Conservation (phyloP, 2,113 vertebrate species). For the Archilochus colubris region DNA sequence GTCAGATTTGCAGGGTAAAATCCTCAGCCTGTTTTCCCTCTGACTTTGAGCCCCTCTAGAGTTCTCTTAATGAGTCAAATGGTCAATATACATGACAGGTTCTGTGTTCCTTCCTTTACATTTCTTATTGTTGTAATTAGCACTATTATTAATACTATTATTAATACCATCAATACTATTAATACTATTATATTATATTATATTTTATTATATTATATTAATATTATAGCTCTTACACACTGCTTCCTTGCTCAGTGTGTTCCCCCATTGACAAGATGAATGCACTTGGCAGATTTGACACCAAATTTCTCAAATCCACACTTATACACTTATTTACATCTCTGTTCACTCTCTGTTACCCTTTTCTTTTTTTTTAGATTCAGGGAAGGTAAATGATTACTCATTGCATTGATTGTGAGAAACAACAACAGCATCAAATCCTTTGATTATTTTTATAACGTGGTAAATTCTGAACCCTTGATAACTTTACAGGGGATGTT, state of each 20-base stretch:
- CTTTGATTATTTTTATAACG: background rate
- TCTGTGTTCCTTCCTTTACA: background rate
- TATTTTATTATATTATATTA: background rate
- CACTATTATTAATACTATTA: no score
- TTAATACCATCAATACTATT: no score
- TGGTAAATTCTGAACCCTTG: background rate
- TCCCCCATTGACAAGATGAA: background rate
- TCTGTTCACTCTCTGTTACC: background rate
- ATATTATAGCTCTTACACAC: no score
- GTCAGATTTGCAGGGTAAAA: background rate
- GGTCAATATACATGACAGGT: background rate
- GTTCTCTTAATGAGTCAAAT: background rate
- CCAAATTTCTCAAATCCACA: background rate
- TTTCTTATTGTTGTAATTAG: background rate
- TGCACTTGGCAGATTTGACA: background rate
- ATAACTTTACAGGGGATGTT: background rate
- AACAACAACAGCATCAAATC: background rate
- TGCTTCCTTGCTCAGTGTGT: background rate
- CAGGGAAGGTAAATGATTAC: background rate
- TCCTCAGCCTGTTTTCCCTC: background rate
- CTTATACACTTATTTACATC: background rate
- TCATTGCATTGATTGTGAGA: background rate
- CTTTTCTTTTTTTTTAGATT: background rate
- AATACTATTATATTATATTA: no score
- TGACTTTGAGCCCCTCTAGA: background rate